Base-by-base conservation (phyloP, 2,113 vertebrate genomes). In the Lagopus muta region DNA sequence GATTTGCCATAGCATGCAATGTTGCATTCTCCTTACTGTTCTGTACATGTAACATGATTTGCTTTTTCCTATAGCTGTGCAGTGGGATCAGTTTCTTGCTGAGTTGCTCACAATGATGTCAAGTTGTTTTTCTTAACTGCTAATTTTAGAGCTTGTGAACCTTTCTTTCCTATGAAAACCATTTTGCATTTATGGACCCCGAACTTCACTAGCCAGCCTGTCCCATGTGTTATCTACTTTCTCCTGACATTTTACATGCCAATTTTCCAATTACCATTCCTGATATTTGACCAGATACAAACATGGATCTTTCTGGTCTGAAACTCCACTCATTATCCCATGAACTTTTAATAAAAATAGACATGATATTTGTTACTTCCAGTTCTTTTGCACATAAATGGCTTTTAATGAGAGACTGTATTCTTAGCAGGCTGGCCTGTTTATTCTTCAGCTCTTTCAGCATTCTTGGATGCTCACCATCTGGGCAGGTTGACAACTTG, bases 401-500 rank as follows among this genome's bases (percentile, higher is more conserved):
- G 11, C 83, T 90, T 94, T 93, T 94, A 94, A 94, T 95, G 85
- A 94, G 91, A 72, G 93, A 54, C 82, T 75, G 64, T 93, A 91
- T 92, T 96, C 93, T 94, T 86, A 94, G 82, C 73, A 94, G 88
- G 92, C 92, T 79, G 83, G 88, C 72, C 61, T 89, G 89, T 97
- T 97, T 93, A 91, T 94, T 94, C 94, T 90, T 86, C 95, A 93
- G 82, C 76, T 94, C 86, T 91, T 95, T 97, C 90, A 97, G 94
- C 80, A 72, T 90, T 97, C 89, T 95, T 95, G 96, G 93, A 94
- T 92, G 75, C 84, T 83, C 90, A 94, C 91, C 95, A 94, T 97
- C 90, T 94, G 91, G 95, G 95, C 95, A 94, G 92, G 96, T 93
- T 95, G 93, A 94, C 95, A 97, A 75, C 55, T 96, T 89, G 69